Evolutionary conservation across 2,797 vertebrate species (phyloP), one percentile per base, ranked within the genome.

Genomic region (Eptatretus atami): DNA sequence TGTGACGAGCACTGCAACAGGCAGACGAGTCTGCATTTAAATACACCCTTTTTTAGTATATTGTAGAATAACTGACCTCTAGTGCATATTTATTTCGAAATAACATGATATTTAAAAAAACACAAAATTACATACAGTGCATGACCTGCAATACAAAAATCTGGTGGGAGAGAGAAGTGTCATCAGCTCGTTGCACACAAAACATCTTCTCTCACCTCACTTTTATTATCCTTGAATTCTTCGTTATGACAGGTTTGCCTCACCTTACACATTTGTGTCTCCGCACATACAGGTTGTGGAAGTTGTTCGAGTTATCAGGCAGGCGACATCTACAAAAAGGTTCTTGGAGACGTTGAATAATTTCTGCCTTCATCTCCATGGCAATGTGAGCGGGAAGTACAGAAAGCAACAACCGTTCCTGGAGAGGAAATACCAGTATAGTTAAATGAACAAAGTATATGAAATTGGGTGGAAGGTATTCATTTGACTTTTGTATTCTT

Each of bases 341-440:
- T 64, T 85, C 86, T 69, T 92, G 83, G 31, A 92, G 73, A 67
- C 86, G 76, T 74, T 88, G 86, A 70, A 92, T 92, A 70, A 92
- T 92, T 74, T 92, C 86, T 5, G 82, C 83, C 69, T 92, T 92
- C 86, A 92, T 92, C 67, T 88, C 85, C 70, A 85, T 82, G 65
- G 86, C 86, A 15, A 92, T 92, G 70, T 92, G 86, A 66, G 84
- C 84, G 1, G 86, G 86, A 68, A 92, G 75, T 68, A 92, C 69
- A 61, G 86, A 92, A 66, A 92, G 74, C 8, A 92, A 76, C 55
- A 92, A 82, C 64, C 86, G 81, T 66, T 92, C 86, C 86, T 92
- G 63, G 15, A 15, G 15, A 54, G 31, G 31, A 44, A 44, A 44
- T 44, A 44, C 31, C 4, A 44, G 31, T 44, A 52, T 13, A 14